Percentiles rank a stretch among this genome's conserved stretches.
Evolutionary conservation across 2,113 vertebrate genomes (phyloP).

Genomic region (Oryzias celebensis): DNA sequence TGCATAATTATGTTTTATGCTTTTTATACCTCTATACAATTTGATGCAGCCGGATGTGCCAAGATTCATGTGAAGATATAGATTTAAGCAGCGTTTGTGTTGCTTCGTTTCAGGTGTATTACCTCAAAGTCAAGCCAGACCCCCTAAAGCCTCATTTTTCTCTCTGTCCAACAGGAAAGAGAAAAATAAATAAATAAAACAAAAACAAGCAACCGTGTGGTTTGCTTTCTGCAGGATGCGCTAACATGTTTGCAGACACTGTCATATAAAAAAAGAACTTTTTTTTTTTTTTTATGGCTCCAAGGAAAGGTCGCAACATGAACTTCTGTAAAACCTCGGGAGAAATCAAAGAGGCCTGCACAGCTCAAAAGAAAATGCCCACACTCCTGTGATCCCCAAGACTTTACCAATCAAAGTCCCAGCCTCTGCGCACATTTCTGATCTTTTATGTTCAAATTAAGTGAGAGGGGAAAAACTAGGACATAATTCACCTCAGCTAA

Average conservation of each 20-base stretch:
- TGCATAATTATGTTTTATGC: constrained; percentile 60
- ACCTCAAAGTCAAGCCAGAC: constrained; percentile 21
- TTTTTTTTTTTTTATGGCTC: constrained; percentile 48
- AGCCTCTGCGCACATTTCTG: constrained; percentile 39
- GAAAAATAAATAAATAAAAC: constrained; percentile 8
- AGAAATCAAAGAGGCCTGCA: constrained; percentile 65
- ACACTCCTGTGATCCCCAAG: constrained; percentile 56
- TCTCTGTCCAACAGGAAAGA: constrained; percentile 5
- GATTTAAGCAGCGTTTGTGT: constrained; percentile 35
- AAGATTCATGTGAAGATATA: constrained; percentile 41
- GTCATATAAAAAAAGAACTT: constrained; percentile 16
- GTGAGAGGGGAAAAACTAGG: constrained; percentile 54
- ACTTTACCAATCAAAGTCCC: constrained; percentile 70
- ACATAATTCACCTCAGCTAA: constrained; percentile 62
- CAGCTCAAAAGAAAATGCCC: constrained; percentile 66
- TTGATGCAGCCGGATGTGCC: constrained; percentile 45
- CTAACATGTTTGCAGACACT: constrained; percentile 31
- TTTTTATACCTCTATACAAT: constrained; percentile 49
- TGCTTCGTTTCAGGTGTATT: constrained; percentile 14
- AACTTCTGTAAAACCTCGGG: constrained; percentile 58
- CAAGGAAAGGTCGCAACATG: constrained; percentile 64
- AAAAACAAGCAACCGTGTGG: background rate
- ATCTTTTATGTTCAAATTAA: constrained; percentile 60
- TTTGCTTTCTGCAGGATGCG: constrained; percentile 34
- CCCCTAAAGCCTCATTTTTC: constrained; percentile 2